phyloP scores from a whole-genome alignment of 2,888 invertebrate species.

The Caradrina kadenii region DNA sequence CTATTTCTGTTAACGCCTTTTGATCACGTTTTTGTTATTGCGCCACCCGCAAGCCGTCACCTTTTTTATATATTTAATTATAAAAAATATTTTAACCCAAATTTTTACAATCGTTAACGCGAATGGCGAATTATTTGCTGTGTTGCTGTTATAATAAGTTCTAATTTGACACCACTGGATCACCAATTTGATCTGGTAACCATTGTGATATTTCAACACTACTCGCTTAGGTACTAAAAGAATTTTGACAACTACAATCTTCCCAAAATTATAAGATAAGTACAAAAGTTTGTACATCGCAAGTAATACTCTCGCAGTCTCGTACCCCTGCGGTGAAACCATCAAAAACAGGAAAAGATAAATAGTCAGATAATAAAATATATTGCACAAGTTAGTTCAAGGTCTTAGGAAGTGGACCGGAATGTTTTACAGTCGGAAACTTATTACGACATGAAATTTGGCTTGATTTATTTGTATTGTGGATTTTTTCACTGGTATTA shows the following conservation, averaged over 20 bases:
- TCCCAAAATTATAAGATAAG: neutral
- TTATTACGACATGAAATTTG: slow-evolving; percentile 17
- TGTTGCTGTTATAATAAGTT: too few species aligned
- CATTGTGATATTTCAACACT: too few species aligned
- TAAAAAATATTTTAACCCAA: too few species aligned
- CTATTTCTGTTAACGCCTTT: too few species aligned
- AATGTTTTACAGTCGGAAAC: slow-evolving; percentile 26
- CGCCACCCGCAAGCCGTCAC: too few species aligned
- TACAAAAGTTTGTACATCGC: neutral
- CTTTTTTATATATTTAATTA: too few species aligned
- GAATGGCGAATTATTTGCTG: too few species aligned
- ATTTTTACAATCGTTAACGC: too few species aligned
- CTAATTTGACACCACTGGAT: too few species aligned
- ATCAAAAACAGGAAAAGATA: slow-evolving; percentile 51
- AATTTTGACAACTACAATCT: neutral
- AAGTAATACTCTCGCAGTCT: neutral
- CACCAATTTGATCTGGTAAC: too few species aligned
- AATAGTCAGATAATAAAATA: slow-evolving; percentile 50
- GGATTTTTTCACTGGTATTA: neutral
- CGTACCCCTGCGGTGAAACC: neutral
- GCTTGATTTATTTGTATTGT: slow-evolving; percentile 26
- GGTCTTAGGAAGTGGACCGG: slow-evolving; percentile 1
- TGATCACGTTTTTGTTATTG: too few species aligned
- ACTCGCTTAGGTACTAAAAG: too few species aligned
- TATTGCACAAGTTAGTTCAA: slow-evolving; percentile 46